Conservation (phyloP, 1,140 invertebrate species). For the Alviniconcha marisindica region DNA sequence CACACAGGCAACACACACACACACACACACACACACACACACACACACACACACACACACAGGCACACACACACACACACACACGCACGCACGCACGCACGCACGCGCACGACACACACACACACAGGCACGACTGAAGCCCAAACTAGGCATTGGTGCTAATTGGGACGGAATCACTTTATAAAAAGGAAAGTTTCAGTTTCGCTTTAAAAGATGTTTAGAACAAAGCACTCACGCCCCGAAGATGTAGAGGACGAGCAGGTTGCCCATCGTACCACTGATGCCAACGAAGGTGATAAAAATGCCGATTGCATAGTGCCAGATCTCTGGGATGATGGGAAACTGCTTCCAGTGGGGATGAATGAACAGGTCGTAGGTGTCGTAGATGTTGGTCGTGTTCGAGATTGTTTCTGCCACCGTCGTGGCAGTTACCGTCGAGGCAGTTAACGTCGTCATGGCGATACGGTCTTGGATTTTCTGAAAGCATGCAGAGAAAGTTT, state of each 20-base stretch:
- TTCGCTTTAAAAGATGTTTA: too few relatives aligned
- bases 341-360: conserved; percentile 70
- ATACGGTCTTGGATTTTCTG: neutral
- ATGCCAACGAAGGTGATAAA: conserved; percentile 85
- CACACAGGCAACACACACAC: too few relatives aligned
- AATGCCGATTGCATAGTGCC: conserved; percentile 85
- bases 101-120: too few relatives aligned
- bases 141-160: too few relatives aligned
- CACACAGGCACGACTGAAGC: too few relatives aligned
- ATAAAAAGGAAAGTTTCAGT: too few relatives aligned
- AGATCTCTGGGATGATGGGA: conserved; percentile 56
- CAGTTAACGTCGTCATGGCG: neutral
- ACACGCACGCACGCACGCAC: too few relatives aligned
- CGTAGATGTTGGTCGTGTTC: conserved; percentile 58
- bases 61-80: too few relatives aligned
- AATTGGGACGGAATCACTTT: too few relatives aligned
- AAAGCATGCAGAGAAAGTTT: neutral
- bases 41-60: too few relatives aligned
- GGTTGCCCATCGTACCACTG: conserved; percentile 86
- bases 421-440: conserved; percentile 15
- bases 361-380: conserved; percentile 63
- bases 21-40: too few relatives aligned
- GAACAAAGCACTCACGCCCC: conserved; percentile 71
- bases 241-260: conserved; percentile 92
- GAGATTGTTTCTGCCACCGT: neutral